Conservation (phyloP, 2,888 invertebrate species). For the Pocota personata region DNA sequence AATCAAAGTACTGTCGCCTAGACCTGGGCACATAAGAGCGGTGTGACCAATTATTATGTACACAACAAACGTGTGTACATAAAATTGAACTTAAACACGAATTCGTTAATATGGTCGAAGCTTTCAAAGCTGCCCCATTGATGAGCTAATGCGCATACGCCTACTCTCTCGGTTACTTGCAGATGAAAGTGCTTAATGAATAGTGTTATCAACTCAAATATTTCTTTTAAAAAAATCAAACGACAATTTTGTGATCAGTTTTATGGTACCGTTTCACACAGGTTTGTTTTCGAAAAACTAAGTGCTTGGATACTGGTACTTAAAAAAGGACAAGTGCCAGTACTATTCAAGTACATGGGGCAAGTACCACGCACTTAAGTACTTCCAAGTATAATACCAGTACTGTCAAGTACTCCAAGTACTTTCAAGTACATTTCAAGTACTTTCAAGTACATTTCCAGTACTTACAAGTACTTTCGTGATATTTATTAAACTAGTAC, state of each 20-base stretch:
- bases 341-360: too few relatives aligned
- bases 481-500: too few relatives aligned
- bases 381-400: too few relatives aligned
- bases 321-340: too few relatives aligned
- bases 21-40: slow-evolving; percentile 30
- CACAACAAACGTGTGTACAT: not conserved
- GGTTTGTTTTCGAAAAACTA: too few relatives aligned
- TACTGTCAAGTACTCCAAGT: too few relatives aligned
- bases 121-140: slow-evolving; percentile 34
- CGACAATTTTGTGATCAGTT: not conserved
- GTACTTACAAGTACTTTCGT: too few relatives aligned
- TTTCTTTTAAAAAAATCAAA: not conserved
- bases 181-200: not conserved
- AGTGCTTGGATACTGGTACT: too few relatives aligned
- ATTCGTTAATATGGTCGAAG: slow-evolving; percentile 39
- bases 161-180: slow-evolving; percentile 19
- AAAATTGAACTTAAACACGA: slow-evolving; percentile 30
- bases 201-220: slow-evolving; percentile 9
- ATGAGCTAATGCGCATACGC: slow-evolving; percentile 58
- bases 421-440: too few relatives aligned
- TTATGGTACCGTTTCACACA: not conserved
- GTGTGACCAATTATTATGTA: slow-evolving; percentile 10
- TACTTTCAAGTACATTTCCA: too few relatives aligned
- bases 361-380: too few relatives aligned
- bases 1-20: slow-evolving; percentile 54